Conservation (phyloP, 2,797 vertebrate species). For the Epinephelus awoara region DNA sequence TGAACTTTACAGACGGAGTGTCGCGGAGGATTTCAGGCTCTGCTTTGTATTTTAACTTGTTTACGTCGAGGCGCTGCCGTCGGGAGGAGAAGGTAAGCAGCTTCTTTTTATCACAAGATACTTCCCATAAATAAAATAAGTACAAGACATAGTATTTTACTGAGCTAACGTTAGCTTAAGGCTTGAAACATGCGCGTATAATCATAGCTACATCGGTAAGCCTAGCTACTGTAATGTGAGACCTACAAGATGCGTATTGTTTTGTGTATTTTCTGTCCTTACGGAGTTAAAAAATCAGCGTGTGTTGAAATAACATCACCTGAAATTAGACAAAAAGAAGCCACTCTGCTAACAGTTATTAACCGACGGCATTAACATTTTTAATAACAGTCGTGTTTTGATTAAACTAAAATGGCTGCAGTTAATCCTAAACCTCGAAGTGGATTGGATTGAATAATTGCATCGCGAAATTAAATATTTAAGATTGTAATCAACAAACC, state of each 20-base stretch:
- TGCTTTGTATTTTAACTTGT: slow-evolving; percentile 61
- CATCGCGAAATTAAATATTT: not conserved
- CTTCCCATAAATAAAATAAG: not conserved
- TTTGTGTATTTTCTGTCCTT: not conserved
- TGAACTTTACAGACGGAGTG: not conserved
- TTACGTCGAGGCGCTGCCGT: slow-evolving; percentile 63
- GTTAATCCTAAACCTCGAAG: slow-evolving; percentile 31
- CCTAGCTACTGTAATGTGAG: not conserved
- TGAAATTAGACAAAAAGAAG: rapidly evolving
- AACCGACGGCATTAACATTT: not conserved
- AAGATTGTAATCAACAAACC: not conserved
- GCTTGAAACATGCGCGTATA: not conserved
- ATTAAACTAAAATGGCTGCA: slow-evolving; percentile 32
- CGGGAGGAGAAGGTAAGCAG: slow-evolving; percentile 57
- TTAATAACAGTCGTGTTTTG: not conserved
- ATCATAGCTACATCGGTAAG: too few relatives aligned
- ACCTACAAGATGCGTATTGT: too few relatives aligned
- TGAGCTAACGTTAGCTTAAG: not conserved
- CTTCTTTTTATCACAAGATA: not conserved
- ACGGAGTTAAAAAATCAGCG: not conserved
- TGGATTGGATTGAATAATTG: not conserved
- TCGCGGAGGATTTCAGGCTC: not conserved
- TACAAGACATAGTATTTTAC: too few relatives aligned
- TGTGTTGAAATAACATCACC: not conserved
- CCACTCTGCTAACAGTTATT: not conserved